These are phyloP conservation scores for Cyprinodon tularosa DNA, from an alignment of 2,113 vertebrate species.

Conservation along the genomic window DNA sequence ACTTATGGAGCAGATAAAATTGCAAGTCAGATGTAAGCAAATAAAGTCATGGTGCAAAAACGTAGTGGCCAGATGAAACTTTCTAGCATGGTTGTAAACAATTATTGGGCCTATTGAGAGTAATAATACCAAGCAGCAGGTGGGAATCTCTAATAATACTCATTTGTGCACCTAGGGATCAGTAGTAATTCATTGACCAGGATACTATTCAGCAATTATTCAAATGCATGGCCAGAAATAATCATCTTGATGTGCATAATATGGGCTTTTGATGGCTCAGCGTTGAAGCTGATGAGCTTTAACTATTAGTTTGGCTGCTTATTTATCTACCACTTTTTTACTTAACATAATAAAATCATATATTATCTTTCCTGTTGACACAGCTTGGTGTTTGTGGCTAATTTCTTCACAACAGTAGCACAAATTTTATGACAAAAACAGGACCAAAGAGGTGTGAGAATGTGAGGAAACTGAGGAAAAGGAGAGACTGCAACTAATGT, in stretches of 20 bases:
- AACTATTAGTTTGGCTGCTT: background rate
- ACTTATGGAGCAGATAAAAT: no score
- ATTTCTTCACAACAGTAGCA: slow-evolving; percentile 64
- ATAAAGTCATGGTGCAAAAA: no score
- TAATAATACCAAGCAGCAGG: no score
- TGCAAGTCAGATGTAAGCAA: no score
- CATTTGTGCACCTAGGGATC: no score
- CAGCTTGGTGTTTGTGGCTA: slow-evolving; percentile 45
- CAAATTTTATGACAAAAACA: slow-evolving; percentile 24
- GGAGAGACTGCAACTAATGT: slow-evolving; percentile 25
- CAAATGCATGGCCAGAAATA: background rate
- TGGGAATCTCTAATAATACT: no score
- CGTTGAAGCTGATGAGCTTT: background rate
- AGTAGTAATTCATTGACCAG: no score
- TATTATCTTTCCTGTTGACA: slow-evolving; percentile 59
- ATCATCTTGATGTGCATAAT: background rate
- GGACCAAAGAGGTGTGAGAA: slow-evolving; percentile 27
- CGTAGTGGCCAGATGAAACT: no score
- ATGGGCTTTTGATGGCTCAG: background rate
- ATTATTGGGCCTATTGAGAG: no score
- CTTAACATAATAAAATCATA: slow-evolving; percentile 35
- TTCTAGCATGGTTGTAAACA: no score
- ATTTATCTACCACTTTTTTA: background rate
- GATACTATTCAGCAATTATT: no score
- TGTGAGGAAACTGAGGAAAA: slow-evolving; percentile 5